Evolutionary conservation across 1,140 invertebrate species (phyloP).

Genomic region (Penaeus indicus): DNA sequence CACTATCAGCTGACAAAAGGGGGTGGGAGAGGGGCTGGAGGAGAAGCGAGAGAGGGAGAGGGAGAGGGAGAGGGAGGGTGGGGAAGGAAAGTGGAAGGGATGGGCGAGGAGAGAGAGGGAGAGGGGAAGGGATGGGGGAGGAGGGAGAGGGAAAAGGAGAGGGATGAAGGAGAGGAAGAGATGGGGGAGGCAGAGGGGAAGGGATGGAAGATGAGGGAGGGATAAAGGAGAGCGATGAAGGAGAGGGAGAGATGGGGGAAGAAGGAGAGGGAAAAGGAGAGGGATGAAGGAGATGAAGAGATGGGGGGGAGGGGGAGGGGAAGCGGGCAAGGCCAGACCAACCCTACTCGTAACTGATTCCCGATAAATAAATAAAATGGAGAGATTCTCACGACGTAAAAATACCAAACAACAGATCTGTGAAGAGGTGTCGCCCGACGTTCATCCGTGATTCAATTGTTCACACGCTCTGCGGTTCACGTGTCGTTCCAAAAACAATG

Average conservation of each 20-base stretch:
- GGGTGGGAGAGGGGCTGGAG: neutral
- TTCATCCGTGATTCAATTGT: too few species aligned
- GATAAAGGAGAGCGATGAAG: neutral
- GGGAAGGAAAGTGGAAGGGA: neutral
- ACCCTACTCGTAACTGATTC: too few species aligned
- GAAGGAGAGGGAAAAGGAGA: neutral
- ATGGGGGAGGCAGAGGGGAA: neutral
- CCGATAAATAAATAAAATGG: too few species aligned
- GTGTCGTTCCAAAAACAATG: too few species aligned
- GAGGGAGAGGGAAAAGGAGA: too few species aligned
- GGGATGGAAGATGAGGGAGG: neutral
- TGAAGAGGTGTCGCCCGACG: too few species aligned
- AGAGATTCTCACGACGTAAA: too few species aligned
- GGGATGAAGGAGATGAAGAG: too few species aligned
- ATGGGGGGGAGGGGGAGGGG: neutral
- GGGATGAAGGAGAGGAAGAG: too few species aligned
- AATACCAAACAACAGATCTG: too few species aligned
- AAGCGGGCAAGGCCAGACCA: neutral
- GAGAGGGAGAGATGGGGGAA: neutral
- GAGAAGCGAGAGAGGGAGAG: too few species aligned
- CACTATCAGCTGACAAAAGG: neutral
- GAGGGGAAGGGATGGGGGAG: neutral
- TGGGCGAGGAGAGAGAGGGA: neutral
- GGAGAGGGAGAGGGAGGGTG: neutral
- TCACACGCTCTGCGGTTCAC: too few species aligned